Base-by-base conservation (phyloP, 2,888 invertebrate species). In the Clusia tigrina region DNA sequence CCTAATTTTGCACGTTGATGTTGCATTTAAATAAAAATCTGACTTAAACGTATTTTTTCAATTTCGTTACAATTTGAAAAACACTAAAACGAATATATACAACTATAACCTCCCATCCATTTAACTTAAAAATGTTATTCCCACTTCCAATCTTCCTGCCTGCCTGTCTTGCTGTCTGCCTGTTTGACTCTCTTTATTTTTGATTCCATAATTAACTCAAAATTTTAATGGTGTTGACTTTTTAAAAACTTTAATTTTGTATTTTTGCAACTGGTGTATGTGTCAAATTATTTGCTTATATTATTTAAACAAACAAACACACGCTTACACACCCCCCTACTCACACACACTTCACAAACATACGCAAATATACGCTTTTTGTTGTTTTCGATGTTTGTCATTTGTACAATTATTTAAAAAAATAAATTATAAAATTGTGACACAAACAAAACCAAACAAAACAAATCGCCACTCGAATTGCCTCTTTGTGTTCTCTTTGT, bases 321-420 rank as follows among this genome's bases (percentile, higher is more conserved):
- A 42, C n/a, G n/a, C 42, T n/a, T 17, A 42, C 42, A 15, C 6
- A 42, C n/a, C n/a, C n/a, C n/a, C n/a, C n/a, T n/a, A 32, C 32
- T 32, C 5, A 48, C 48, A 48, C 15, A 48, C 48, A 48, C 18
- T 42, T 15, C 12, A 32, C 6, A 42, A 42, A 42, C n/a, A n/a
- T n/a, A 32, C 32, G 32, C 32, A 32, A 6, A 32, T 12, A 32
- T 32, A 48, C 15, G 18, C 48, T 66, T 66, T 67, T 67, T 66
- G 58, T 64, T 42, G 9, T 15, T 42, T 42, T 17, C n/a, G n/a
- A n/a, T 67, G 67, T 63, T 66, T 66, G 67, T 66, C 65, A 67
- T 64, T 59, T 62, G 58, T 32, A 65, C 56, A 62, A 37, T n/a
- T n/a, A 51, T 12, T 12, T 15, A 6, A 25, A 54, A 54, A 54